Evolutionary conservation across 2,797 vertebrate genomes (phyloP), one percentile per base, ranked within the genome.

Genomic region (Echiichthys vipera): DNA sequence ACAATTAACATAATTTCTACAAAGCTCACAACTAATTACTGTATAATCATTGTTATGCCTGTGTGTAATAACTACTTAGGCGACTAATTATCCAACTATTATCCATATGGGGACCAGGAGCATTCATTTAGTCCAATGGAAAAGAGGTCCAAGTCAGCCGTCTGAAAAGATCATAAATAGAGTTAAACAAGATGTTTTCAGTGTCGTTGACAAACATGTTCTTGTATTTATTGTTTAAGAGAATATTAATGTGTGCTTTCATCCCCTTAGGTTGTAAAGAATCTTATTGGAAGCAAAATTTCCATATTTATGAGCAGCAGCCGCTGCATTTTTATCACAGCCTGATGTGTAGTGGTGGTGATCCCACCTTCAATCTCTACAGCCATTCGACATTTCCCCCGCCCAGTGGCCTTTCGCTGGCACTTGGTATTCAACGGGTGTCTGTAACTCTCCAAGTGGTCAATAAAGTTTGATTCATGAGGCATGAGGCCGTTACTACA

Each of bases 391-490:
- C 81, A 71, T 68, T 29, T 24, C 79, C 15, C 66, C 57, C 63
- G 15, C 43, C 79, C 71, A 24, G 7, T 84, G 77, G 82, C 87
- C 85, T 90, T 92, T 83, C 68, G 34, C 56, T 40, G n/a, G 63
- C 84, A 85, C 65, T 93, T 91, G 81, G 79, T 87, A 92, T 93
- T 88, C 91, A 90, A 65, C 58, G 80, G 65, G 88, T 89, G 88
- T 90, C 81, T 71, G 86, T 74, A 88, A 91, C 80, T 88, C 89
- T 87, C 78, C 85, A 74, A 89, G 78, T 88, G 89, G 88, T 90
- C 93, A 89, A 90, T 94, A 93, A 91, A 91, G 90, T 89, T 81
- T 91, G 92, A 92, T 92, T 93, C 85, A 90, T 70, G 85, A 74
- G 69, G 61, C 81, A 62, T 22, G 22, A 66, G 81, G 66, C 83